Evolutionary conservation across 2,113 vertebrate species (phyloP), one percentile per base, ranked within the genome.

Genomic region (Furnarius figulus): DNA sequence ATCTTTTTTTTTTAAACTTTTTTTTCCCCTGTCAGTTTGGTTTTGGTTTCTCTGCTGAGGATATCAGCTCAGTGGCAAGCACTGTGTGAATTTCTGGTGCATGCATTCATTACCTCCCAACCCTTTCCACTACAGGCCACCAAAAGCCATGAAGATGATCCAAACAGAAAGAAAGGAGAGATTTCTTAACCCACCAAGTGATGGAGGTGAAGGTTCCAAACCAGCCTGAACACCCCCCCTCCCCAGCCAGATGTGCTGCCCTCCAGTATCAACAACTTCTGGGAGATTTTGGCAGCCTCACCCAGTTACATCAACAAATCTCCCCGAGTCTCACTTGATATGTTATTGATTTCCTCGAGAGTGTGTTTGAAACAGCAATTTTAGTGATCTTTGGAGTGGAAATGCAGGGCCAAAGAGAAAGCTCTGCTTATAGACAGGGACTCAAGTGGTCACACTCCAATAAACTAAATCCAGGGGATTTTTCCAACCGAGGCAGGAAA

Each of bases 321-420:
- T 90, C 93, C 94, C 76, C 12, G 89, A 93, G 92, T 61, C 85
- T 85, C 20, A 52, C 93, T 88, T 94, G 93, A 95, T 97, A 97
- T 95, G 87, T 92, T 97, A 97, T 94, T 95, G 97, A 96, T 97
- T 97, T 97, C 95, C 95, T 96, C 14, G 71, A 37, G 65, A 91
- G 76, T 52, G 55, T 79, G 68, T 93, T 7, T 81, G 91, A 96
- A 85, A 90, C 62, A 67, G 77, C 44, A 50, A 93, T 94, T 95
- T 95, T 89, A 80, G 90, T 15, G 67, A 93, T 94, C 91, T 97
- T 92, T 4, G 1, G 52, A 42, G 67, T 33, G 30, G 86, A 93
- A 92, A 97, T 39, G 25, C 33, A 65, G 83, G 72, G 88, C 65
- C 67, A 63, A 77, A 92, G 75, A 72, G 88, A 82, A 82, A 53